Percentiles rank a stretch among this genome's conserved stretches.
Evolutionary conservation across 2,888 invertebrate species (phyloP).

Genomic region (Mimumesa dahlbomi): DNA sequence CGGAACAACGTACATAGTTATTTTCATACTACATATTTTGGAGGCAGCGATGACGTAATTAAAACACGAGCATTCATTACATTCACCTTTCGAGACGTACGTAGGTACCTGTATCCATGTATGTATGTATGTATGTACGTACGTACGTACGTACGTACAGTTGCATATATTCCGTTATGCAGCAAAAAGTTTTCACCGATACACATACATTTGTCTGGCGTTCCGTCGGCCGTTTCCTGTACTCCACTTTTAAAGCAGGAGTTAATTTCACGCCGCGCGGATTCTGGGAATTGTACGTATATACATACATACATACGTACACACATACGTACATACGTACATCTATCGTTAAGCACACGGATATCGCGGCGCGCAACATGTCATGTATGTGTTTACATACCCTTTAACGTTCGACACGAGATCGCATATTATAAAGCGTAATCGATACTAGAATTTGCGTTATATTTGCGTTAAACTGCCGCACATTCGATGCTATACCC

Average conservation of each 20-base stretch:
- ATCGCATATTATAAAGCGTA: conserved; percentile 41
- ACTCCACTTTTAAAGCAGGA: conserved; percentile 52
- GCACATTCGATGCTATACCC: conserved; percentile 19
- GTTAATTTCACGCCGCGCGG: conserved; percentile 69
- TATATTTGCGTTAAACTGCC: conserved; percentile 27
- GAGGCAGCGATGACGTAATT: conserved; percentile 34
- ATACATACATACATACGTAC: conserved; percentile 33
- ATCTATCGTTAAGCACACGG: conserved; percentile 36
- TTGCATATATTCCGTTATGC: not conserved
- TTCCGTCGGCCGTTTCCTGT: conserved; percentile 1
- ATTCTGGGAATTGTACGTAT: conserved; percentile 55
- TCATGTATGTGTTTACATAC: conserved; percentile 14
- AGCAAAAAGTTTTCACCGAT: conserved; percentile 27
- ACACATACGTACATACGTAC: conserved; percentile 17
- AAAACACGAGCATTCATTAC: conserved; percentile 39
- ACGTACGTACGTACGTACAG: not conserved
- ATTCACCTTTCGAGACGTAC: too few species aligned
- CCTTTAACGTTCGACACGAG: conserved; percentile 9
- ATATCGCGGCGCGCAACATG: not conserved
- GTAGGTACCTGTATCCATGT: too few species aligned
- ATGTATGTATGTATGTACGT: not conserved
- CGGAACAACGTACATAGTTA: too few species aligned
- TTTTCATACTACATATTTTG: too few species aligned
- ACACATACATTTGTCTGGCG: conserved; percentile 37
- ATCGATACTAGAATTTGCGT: conserved; percentile 37